Evolutionary conservation across 2,888 invertebrate genomes (phyloP).

Genomic region (Artemia sp.): DNA sequence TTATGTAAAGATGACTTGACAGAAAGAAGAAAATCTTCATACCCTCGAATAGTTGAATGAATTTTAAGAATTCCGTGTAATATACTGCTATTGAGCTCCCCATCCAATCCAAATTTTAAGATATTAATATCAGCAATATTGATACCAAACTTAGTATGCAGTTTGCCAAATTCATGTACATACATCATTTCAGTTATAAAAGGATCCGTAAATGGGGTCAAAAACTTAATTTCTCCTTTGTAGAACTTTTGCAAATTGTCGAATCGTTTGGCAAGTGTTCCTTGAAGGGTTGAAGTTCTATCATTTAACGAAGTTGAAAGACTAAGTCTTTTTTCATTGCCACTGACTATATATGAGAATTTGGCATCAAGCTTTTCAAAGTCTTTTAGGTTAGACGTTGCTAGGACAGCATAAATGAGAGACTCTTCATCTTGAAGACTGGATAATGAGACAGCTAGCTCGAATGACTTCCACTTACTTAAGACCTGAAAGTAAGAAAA

Average conservation of each 20-base stretch:
- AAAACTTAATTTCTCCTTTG: neutral
- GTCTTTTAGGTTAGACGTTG: neutral
- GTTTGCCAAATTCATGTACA: neutral
- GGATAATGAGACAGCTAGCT: neutral
- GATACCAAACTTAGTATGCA: neutral
- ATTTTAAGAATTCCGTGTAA: constrained; percentile 17
- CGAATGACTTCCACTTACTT: neutral
- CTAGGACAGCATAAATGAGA: neutral
- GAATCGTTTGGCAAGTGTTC: neutral
- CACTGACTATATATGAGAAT: neutral
- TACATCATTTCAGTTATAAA: neutral
- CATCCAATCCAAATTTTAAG: constrained; percentile 1
- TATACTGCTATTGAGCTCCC: neutral
- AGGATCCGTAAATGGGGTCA: constrained; percentile 3
- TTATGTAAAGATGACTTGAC: neutral
- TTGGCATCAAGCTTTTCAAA: neutral
- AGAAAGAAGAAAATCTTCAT: constrained; percentile 22
- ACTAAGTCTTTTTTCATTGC: neutral
- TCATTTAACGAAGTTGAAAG: neutral
- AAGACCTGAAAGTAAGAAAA: neutral
- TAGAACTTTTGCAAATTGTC: neutral
- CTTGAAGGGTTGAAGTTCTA: neutral
- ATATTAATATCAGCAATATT: constrained; percentile 1
- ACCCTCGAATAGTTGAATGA: constrained; percentile 24
- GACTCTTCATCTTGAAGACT: neutral